Evolutionary conservation across 2,797 vertebrate species (phyloP).

Genomic region (Cryptoblepharus egeriae): DNA sequence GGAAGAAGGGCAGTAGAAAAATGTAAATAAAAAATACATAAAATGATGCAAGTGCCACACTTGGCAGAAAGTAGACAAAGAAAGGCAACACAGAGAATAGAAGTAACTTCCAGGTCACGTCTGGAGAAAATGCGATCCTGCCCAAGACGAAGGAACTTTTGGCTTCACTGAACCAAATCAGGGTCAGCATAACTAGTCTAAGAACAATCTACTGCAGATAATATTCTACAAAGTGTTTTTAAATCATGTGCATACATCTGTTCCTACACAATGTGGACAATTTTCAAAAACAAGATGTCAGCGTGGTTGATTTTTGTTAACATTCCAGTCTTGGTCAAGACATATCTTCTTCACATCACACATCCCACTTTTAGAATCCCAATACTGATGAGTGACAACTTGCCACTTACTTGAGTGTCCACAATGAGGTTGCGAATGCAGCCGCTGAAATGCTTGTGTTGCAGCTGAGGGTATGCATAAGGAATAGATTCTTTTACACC

Average conservation of each 20-base stretch:
- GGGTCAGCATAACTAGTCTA: background rate
- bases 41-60: no score
- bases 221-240: background rate
- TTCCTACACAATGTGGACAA: background rate
- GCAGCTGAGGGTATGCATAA: constrained; percentile 85
- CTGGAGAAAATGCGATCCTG: background rate
- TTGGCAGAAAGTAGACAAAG: background rate
- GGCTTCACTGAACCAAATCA: background rate
- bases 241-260: background rate
- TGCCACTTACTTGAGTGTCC: constrained; percentile 86
- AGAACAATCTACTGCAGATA: background rate
- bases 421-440: constrained; percentile 88
- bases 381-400: fast-evolving
- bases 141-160: background rate
- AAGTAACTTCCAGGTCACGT: background rate
- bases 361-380: constrained; percentile 36
- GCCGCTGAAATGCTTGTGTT: constrained; percentile 88
- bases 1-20: no score
- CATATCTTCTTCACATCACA: no score
- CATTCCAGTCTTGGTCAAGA: background rate
- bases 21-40: no score
- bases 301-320: background rate
- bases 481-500: constrained; percentile 88
- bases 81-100: background rate
- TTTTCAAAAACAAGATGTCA: background rate